Percentiles rank a stretch among this genome's conserved stretches.
These are phyloP conservation scores for Tethea ocularis DNA, from an alignment of 2,888 invertebrate genomes.

Conservation along the genomic window DNA sequence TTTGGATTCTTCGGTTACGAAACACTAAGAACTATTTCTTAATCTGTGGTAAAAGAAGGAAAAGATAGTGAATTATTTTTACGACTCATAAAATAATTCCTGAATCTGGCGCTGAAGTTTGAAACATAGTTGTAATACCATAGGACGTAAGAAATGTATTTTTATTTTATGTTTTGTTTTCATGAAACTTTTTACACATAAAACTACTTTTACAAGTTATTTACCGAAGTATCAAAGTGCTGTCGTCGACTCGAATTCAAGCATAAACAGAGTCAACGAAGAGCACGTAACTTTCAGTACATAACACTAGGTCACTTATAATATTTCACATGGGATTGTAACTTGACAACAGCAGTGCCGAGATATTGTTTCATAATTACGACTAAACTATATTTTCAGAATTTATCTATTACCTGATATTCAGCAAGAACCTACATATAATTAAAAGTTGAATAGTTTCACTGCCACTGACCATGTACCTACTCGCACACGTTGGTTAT, in stretches of 20 bases:
- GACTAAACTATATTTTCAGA: slow-evolving; percentile 25
- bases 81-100: no score
- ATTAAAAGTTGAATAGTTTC: slow-evolving; percentile 29
- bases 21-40: no score
- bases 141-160: background rate
- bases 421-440: slow-evolving; percentile 18
- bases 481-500: slow-evolving; percentile 46
- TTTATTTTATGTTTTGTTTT: background rate
- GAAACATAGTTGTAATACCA: background rate
- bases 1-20: no score
- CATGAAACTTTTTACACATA: background rate
- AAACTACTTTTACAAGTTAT: slow-evolving; percentile 16
- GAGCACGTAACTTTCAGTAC: slow-evolving; percentile 39
- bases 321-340: slow-evolving; percentile 45
- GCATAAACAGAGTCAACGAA: slow-evolving; percentile 28
- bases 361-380: slow-evolving; percentile 30
- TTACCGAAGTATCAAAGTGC: slow-evolving; percentile 31
- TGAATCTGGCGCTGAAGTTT: no score
- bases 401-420: slow-evolving; percentile 26
- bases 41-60: no score
- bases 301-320: slow-evolving; percentile 38
- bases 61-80: no score
- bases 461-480: slow-evolving; percentile 35
- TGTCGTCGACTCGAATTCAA: slow-evolving; percentile 36
- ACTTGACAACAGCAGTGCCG: slow-evolving; percentile 42